phyloP scores from a whole-genome alignment of 1,140 invertebrate species.

The Belonocnema kinseyi region DNA sequence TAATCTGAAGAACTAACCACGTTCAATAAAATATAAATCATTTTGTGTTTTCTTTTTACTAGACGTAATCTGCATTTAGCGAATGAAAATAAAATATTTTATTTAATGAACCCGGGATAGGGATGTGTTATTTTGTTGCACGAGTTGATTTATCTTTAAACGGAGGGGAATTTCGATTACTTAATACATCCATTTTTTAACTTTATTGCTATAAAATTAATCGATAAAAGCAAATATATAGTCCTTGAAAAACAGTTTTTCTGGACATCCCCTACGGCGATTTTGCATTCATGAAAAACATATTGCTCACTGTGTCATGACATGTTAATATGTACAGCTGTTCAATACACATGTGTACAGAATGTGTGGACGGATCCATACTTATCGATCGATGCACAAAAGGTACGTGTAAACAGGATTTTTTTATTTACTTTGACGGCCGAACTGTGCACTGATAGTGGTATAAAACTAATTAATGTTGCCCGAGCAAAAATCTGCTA shows the following conservation, averaged over 20 bases:
- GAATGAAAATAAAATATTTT: too few relatives aligned
- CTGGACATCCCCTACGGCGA: neutral
- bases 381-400: slow-evolving; percentile 51
- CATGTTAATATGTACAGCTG: slow-evolving; percentile 40
- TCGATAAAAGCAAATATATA: neutral
- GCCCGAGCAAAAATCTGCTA: too few relatives aligned
- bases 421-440: neutral
- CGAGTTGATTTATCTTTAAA: too few relatives aligned
- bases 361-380: slow-evolving; percentile 52
- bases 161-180: too few relatives aligned
- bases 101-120: too few relatives aligned
- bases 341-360: slow-evolving; percentile 33
- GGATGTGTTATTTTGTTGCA: too few relatives aligned
- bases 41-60: too few relatives aligned
- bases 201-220: too few relatives aligned
- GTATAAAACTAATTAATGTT: neutral
- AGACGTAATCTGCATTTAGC: too few relatives aligned
- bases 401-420: slow-evolving; percentile 42
- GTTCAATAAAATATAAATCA: too few relatives aligned
- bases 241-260: neutral
- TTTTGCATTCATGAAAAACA: neutral
- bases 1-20: too few relatives aligned
- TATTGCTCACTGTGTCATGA: slow-evolving; percentile 42
- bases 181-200: too few relatives aligned
- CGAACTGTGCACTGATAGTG: neutral